Base-by-base conservation (phyloP, 2,113 vertebrate genomes). In the Fregetta grallaria region DNA sequence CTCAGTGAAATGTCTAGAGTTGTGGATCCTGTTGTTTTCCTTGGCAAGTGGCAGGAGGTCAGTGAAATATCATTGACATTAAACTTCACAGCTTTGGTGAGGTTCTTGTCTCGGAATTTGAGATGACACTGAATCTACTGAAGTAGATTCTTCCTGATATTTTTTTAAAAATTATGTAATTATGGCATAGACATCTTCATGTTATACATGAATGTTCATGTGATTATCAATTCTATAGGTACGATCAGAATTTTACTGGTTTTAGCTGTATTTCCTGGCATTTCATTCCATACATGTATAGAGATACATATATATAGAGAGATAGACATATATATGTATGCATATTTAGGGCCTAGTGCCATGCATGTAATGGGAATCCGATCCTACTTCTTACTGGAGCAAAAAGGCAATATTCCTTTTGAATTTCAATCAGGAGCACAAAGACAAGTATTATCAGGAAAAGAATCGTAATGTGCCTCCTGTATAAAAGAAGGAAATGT, bases 311-410 rank as follows among this genome's bases (percentile, higher is more conserved):
- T 18, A n/a, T 1, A 72, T 0, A 68, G 5, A 67, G 4, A 27
- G 1, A 67, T 1, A 36, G 3, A 13, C 10, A 25, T 13, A 11
- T 13, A 10, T 13, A 8, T 15, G 14, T 15, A 8, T 20, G 3
- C 34, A 47, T 55, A 10, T 52, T 15, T 6, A 83, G 27, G 22
- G 14, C 13, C 47, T 62, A 52, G 20, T 42, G 59, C 50, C 40
- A 44, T 8, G 3, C 16, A 13, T 36, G 5, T 40, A 53, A 59
- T 15, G 32, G 8, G n/a, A 76, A 62, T 44, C 42, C 20, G 29
- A 47, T 88, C 52, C 25, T 84, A 34, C 27, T 90, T 77, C 78
- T 91, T 76, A 32, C 34, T 73, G 50, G 30, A 73, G 30, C 36
- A 81, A 87, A 87, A 89, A 83, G 52, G 15, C 53, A 91, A 27